Percentiles rank a stretch among this genome's conserved stretches.
These are phyloP conservation scores for Tolypeutes matacus DNA, from an alignment of 2,797 vertebrate genomes.

Conservation along the genomic window DNA sequence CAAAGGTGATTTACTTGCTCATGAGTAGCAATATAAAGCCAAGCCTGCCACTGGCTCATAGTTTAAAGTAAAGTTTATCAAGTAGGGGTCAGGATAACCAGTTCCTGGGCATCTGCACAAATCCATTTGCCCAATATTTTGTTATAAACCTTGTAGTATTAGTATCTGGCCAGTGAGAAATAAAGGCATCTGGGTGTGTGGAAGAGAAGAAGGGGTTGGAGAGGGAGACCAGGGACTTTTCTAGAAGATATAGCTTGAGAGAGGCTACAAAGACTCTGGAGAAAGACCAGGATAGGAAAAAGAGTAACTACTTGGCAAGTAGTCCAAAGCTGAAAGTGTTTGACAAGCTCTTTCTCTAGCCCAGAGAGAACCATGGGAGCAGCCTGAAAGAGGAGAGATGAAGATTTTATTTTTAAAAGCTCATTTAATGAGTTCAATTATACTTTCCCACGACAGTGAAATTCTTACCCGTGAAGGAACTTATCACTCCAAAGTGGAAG, in stretches of 20 bases:
- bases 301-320: not conserved
- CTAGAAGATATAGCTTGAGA: not conserved
- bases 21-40: not conserved
- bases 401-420: not conserved
- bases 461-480: slow-evolving; percentile 1
- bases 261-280: not conserved
- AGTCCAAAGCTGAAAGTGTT: not conserved
- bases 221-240: not conserved
- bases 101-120: not conserved
- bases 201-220: not conserved
- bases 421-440: not conserved
- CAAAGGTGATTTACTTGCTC: not conserved
- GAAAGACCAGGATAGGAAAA: not conserved
- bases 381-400: not conserved
- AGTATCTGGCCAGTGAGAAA: not conserved
- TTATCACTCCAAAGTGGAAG: not conserved
- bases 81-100: not conserved
- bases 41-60: not conserved
- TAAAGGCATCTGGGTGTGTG: not conserved
- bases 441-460: not conserved
- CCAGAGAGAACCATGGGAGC: not conserved
- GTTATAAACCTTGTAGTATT: not conserved
- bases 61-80: not conserved
- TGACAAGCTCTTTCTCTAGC: not conserved
- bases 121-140: not conserved